These are phyloP conservation scores for Apodemia zela DNA, from an alignment of 2,888 invertebrate species.

Conservation along the genomic window DNA sequence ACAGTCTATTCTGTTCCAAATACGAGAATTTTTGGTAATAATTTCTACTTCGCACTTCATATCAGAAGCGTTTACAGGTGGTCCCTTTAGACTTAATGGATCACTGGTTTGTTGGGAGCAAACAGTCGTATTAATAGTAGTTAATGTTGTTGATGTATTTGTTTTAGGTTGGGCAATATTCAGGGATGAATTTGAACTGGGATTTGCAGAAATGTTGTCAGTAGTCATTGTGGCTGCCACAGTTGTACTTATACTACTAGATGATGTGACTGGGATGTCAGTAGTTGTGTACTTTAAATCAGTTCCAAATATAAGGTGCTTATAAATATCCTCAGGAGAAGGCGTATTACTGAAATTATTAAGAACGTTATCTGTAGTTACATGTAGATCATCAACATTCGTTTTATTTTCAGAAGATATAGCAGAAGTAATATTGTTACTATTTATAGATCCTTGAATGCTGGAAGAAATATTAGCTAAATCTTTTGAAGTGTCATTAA, in stretches of 20 bases:
- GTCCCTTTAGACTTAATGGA: slow-evolving; percentile 53
- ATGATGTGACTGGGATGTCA: background rate
- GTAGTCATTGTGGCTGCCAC: background rate
- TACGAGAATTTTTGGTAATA: slow-evolving; percentile 43
- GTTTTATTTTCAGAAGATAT: background rate
- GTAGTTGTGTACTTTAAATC: background rate
- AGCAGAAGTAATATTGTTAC: background rate
- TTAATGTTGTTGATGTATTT: slow-evolving; percentile 21
- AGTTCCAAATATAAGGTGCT: background rate
- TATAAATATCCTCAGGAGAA: background rate
- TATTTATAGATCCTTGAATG: background rate
- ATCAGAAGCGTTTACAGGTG: slow-evolving; percentile 42
- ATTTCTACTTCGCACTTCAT: slow-evolving; percentile 62
- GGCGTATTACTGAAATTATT: background rate
- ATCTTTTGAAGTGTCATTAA: background rate
- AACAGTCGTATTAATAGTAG: slow-evolving; percentile 38
- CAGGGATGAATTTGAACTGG: background rate
- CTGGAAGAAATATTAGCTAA: background rate
- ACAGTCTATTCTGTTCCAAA: slow-evolving; percentile 54
- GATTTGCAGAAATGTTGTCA: background rate
- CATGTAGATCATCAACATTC: background rate
- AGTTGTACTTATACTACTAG: background rate
- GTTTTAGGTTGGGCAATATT: background rate
- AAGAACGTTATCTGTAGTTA: background rate
- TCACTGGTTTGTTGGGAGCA: slow-evolving; percentile 45